phyloP scores from a whole-genome alignment of 2,797 vertebrate species.

The Pangasius macronema region DNA sequence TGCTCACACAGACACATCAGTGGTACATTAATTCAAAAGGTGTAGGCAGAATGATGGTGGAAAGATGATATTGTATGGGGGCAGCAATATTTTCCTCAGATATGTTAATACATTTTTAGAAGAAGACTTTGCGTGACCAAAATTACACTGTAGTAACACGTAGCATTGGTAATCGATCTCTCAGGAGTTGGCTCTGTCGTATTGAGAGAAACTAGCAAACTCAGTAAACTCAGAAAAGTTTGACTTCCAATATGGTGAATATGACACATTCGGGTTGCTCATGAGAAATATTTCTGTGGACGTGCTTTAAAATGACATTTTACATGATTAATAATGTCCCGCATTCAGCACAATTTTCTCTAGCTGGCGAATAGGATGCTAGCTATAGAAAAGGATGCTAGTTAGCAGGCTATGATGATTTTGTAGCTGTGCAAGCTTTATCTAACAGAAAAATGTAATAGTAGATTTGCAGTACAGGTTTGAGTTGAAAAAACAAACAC shows the following conservation, averaged over 20 bases:
- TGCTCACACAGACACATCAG: not conserved
- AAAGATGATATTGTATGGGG: not conserved
- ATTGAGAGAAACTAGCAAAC: not conserved
- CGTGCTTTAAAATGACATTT: not conserved
- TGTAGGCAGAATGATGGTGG: not conserved
- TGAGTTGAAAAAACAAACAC: not conserved
- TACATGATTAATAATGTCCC: not conserved
- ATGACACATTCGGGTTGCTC: not conserved
- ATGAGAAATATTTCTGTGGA: not conserved
- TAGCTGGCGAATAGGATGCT: not conserved
- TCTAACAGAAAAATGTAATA: not conserved
- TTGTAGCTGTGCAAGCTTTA: not conserved
- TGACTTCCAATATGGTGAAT: not conserved
- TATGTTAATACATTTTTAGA: not conserved
- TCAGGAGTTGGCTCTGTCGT: not conserved
- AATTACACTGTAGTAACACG: not conserved
- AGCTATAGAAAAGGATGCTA: not conserved
- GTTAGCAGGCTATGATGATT: not conserved
- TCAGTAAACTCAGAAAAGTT: not conserved
- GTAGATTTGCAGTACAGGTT: not conserved
- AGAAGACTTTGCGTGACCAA: not conserved
- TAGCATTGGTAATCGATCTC: not conserved
- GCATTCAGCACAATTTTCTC: not conserved
- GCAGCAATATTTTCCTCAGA: not conserved
- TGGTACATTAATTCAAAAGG: not conserved